Base-by-base conservation (phyloP, 2,113 vertebrate species). In the Sciurus niger region DNA sequence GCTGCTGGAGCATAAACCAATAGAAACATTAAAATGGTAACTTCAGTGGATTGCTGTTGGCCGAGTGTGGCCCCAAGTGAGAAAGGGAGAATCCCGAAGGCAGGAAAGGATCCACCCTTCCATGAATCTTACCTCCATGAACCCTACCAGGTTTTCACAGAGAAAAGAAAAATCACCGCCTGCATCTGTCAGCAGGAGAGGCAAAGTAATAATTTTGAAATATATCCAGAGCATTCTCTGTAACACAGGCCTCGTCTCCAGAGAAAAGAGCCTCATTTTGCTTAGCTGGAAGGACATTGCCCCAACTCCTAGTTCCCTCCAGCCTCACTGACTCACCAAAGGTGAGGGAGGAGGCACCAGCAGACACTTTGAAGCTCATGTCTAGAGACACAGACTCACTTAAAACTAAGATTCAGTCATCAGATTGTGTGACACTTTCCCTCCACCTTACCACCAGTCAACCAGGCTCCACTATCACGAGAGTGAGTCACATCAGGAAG, bases 31-130 rank as follows among this genome's bases (percentile, higher is more conserved):
- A 40, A 40, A 40, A 53, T 18, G 46, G 20, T 55, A 25, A 72
- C 28, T n/a, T 63, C 16, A 43, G 25, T 8, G 4, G 22, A 18
- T 25, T 53, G 20, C 28, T 37, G 1, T 1, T 68, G 72, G 46
- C 13, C 4, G 22, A 11, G 30, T 25, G 28, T 24, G 13, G 37
- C 28, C 22, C 55, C 14, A 40, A 77, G 28, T 1, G n/a, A 4
- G 10, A 22, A 18, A 14, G 18, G 63, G 11, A 43, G 28, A 53
- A 43, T 53, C 14, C 46, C 8, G 20, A 58, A 37, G 60, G 4
- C 40, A 40, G 40, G 37, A 18, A 3, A n/a, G 6, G 16, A 30
- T 10, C 14, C 46, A 5, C n/a, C 2, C 22, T 30, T 34, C 0
- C 32, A 40, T 55, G 82, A 55, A 20, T 67, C 22, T n/a, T 67